Base-by-base conservation (phyloP, 2,113 vertebrate genomes). In the Laticauda colubrina region DNA sequence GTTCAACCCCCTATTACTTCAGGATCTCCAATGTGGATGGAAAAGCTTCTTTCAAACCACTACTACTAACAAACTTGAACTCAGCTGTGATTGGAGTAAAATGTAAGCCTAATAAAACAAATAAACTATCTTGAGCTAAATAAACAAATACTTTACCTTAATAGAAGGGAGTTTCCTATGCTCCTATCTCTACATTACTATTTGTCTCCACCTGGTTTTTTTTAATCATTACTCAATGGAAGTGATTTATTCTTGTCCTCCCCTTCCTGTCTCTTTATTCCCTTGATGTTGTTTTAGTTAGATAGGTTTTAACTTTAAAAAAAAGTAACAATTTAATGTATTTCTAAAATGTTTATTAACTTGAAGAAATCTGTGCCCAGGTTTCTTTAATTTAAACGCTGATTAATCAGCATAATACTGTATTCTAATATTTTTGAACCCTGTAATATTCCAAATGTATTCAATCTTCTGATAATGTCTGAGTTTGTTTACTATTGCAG, bases 361-460 rank as follows among this genome's bases (percentile, higher is more conserved):
- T 92, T 69, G 90, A 90, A 93, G 89, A 88, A 54, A 56, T 53
- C 48, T 91, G 48, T 51, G 91, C 64, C 61, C 87, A 34, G 61
- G 4, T 51, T 61, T 51, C 89, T 43, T 2, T 9, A 85, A 18
- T 93, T 96, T 92, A 88, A 93, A 94, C 94, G 20, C 81, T 91
- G 93, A 89, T 94, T 91, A 95, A 96, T 95, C 94, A 95, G 54
- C 91, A 94, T 95, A 91, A 94, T 96, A 95, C 94, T 92, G 89
- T 85, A 0, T 90, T 91, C 48, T 95, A 96, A 96, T 95, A 94
- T 92, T 94, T 92, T 94, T 90, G 88, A 93, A 96, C 3, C 39
- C 69, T 93, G 87, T 29, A 21, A 95, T 96, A 96, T 95, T 94
- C 92, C 64, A 95, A 94, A 91, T 93, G 93, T 93, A 94, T 91